phyloP scores from a whole-genome alignment of 2,797 vertebrate species.

The Helarctos malayanus region DNA sequence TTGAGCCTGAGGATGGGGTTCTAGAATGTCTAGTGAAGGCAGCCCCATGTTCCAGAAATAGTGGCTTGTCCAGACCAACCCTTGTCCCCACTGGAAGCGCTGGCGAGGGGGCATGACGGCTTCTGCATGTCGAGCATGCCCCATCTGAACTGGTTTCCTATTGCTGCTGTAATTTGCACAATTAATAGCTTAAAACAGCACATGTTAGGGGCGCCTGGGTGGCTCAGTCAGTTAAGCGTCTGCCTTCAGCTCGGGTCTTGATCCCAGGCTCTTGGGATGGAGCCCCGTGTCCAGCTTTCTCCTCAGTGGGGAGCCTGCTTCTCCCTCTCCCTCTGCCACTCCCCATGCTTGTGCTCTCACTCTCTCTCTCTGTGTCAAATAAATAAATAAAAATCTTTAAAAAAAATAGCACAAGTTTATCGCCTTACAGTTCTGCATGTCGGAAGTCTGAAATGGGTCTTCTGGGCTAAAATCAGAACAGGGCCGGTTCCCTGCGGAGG shows the following conservation, averaged over 20 bases:
- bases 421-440: neutral
- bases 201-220: neutral
- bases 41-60: neutral
- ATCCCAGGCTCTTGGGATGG: neutral
- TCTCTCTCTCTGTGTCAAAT: neutral
- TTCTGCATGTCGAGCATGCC: rapidly evolving
- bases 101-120: neutral
- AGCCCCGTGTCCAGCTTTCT: neutral
- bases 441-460: neutral
- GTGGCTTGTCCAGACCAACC: neutral
- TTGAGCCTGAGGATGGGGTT: neutral
- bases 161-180: neutral
- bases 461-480: neutral
- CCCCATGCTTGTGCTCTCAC: neutral
- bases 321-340: neutral
- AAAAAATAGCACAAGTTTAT: neutral
- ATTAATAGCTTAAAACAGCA: neutral
- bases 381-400: neutral
- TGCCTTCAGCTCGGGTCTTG: neutral
- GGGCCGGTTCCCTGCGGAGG: neutral
- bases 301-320: neutral
- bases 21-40: neutral
- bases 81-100: no score
- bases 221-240: neutral
- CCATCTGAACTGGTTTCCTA: neutral